Conservation (phyloP, 2,888 invertebrate genomes). For the Abscondita cerata region DNA sequence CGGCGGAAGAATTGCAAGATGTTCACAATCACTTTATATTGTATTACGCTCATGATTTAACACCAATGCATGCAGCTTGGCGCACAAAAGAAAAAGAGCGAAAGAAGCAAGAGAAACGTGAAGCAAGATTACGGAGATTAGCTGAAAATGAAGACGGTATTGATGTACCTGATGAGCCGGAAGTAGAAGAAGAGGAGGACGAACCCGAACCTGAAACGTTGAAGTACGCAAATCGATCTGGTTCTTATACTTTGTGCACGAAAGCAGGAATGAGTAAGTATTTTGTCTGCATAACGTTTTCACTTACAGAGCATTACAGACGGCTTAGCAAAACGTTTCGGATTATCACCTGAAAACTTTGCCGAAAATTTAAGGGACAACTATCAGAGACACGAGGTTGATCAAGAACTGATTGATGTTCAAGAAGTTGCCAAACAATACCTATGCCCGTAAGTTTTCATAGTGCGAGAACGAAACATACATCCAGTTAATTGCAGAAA, state of each 20-base stretch:
- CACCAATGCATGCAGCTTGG: constrained; percentile 81
- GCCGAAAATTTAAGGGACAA: constrained; percentile 96
- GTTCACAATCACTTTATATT: constrained; percentile 92
- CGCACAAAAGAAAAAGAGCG: constrained; percentile 71
- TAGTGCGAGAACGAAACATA: too few relatives aligned
- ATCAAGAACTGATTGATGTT: constrained; percentile 88
- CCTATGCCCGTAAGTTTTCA: constrained; percentile 60
- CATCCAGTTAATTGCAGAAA: constrained; percentile 55
- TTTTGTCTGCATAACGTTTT: background rate
- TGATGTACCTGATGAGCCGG: constrained; percentile 66
- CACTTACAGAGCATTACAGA: constrained; percentile 59
- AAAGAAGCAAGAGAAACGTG: constrained; percentile 62
- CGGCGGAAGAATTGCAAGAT: constrained; percentile 91
- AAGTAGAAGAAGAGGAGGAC: constrained; percentile 63
- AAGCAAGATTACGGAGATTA: constrained; percentile 60
- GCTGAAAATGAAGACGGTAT: constrained; percentile 70
- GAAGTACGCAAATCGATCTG: constrained; percentile 86
- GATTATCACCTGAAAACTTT: constrained; percentile 91
- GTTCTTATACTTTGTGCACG: constrained; percentile 87
- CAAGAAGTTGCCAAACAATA: constrained; percentile 82
- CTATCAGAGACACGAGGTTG: constrained; percentile 94
- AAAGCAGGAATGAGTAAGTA: constrained; percentile 77
- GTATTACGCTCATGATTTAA: constrained; percentile 87
- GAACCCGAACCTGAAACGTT: constrained; percentile 68
- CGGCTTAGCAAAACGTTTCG: constrained; percentile 88